Evolutionary conservation across 2,888 invertebrate genomes (phyloP).

Genomic region (Subacronicta megacephala): DNA sequence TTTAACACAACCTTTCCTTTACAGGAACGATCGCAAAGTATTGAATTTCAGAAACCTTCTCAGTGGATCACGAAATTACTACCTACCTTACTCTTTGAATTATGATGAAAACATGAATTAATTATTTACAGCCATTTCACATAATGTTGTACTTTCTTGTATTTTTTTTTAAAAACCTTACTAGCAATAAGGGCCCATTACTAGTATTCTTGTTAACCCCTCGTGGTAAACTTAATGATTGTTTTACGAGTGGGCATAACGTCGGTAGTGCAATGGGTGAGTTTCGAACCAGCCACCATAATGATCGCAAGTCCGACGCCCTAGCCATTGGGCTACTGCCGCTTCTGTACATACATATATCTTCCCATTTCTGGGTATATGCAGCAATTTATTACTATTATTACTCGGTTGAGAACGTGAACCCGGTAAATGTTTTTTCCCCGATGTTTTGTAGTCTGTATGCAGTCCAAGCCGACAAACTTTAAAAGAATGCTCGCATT

Average conservation of each 20-base stretch:
- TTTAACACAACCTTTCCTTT: neutral
- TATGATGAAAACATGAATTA: neutral
- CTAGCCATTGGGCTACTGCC: too few species aligned
- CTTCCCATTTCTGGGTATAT: constrained; percentile 31
- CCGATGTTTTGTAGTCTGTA: constrained; percentile 12
- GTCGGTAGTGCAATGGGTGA: too few species aligned
- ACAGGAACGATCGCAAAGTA: neutral
- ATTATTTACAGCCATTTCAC: neutral
- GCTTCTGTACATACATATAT: too few species aligned
- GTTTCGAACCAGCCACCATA: too few species aligned
- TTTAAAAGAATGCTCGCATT: constrained; percentile 26
- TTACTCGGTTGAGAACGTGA: constrained; percentile 11
- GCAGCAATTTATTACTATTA: constrained; percentile 33
- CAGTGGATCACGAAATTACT: neutral
- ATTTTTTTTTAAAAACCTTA: too few species aligned
- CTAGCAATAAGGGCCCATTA: too few species aligned
- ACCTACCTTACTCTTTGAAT: too few species aligned
- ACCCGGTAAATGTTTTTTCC: constrained; percentile 27
- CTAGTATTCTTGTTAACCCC: too few species aligned
- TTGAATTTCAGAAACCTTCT: neutral
- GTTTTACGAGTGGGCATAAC: too few species aligned
- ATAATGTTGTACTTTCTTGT: constrained; percentile 19
- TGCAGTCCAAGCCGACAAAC: constrained; percentile 8
- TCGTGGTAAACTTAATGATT: too few species aligned
- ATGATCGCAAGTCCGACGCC: too few species aligned